Conservation (phyloP, 1,140 invertebrate species). For the Leptinotarsa defecta region DNA sequence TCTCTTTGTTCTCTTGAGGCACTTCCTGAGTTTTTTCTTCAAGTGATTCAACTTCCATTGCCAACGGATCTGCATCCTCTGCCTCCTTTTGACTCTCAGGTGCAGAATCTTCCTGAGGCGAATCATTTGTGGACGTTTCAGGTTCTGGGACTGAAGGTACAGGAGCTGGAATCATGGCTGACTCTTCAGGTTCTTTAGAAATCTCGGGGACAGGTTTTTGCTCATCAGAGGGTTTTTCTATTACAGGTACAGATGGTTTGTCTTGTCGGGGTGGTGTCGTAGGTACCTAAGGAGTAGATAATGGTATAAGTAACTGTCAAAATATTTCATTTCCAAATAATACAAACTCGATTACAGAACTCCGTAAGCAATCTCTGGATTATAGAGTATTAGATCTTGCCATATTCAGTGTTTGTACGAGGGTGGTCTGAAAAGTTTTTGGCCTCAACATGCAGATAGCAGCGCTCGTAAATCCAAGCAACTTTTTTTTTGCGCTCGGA, state of each 20-base stretch:
- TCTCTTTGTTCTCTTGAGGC: neutral
- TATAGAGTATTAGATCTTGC: too few relatives aligned
- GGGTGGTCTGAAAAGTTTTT: too few relatives aligned
- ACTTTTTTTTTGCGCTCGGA: too few relatives aligned
- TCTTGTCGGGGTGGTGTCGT: neutral
- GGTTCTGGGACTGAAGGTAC: neutral
- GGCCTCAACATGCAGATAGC: too few relatives aligned
- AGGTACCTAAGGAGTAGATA: neutral
- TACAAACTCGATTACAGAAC: too few relatives aligned
- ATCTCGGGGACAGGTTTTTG: conserved; percentile 12
- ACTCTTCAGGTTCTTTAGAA: conserved; percentile 20
- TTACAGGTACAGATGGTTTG: neutral
- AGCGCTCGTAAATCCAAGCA: too few relatives aligned
- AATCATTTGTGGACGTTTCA: neutral
- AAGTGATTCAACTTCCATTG: neutral
- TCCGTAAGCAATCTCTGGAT: too few relatives aligned
- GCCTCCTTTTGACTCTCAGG: neutral
- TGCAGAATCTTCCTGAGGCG: neutral
- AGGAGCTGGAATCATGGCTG: neutral
- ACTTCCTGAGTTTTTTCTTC: conserved; percentile 8
- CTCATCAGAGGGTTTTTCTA: neutral
- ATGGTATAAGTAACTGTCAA: neutral
- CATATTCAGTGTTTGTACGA: too few relatives aligned
- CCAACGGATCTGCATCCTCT: conserved; percentile 11
- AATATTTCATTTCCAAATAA: neutral